Evolutionary conservation across 2,113 vertebrate genomes (phyloP).

Genomic region (Brachypodius melanocephalos): DNA sequence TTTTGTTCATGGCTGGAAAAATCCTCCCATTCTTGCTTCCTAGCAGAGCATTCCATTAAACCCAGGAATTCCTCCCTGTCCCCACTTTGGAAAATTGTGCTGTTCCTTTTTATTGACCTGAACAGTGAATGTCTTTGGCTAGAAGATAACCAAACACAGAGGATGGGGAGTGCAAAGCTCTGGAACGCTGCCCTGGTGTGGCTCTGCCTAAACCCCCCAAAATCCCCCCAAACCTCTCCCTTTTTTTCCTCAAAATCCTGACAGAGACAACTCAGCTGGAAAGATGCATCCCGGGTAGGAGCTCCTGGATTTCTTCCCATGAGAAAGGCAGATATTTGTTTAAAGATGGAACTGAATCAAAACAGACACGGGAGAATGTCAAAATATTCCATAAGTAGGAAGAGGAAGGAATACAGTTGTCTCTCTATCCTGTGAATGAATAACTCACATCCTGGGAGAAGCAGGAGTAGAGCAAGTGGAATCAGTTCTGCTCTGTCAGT

Average conservation of each 20-base stretch:
- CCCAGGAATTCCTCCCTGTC: rapidly evolving
- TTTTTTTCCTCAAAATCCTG: rapidly evolving
- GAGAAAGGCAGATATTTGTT: neutral
- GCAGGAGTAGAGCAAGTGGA: neutral
- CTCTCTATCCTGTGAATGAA: neutral
- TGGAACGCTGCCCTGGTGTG: neutral
- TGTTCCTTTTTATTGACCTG: neutral
- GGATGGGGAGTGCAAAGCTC: neutral
- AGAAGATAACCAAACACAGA: neutral
- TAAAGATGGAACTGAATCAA: neutral
- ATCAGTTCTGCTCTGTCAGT: neutral
- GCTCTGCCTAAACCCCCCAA: neutral
- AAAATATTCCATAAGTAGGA: neutral
- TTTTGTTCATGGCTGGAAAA: neutral
- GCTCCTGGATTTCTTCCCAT: neutral
- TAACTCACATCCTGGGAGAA: neutral
- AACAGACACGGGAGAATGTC: neutral
- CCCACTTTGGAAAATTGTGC: neutral
- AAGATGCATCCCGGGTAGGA: neutral
- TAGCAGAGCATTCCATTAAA: neutral
- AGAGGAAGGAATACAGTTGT: neutral
- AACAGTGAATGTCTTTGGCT: neutral
- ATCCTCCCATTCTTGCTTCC: neutral
- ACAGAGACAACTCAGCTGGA: neutral
- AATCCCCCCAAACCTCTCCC: neutral